Evolutionary conservation across 2,113 vertebrate genomes (phyloP), one percentile per base, ranked within the genome.

Genomic region (Turdus rufiventris): DNA sequence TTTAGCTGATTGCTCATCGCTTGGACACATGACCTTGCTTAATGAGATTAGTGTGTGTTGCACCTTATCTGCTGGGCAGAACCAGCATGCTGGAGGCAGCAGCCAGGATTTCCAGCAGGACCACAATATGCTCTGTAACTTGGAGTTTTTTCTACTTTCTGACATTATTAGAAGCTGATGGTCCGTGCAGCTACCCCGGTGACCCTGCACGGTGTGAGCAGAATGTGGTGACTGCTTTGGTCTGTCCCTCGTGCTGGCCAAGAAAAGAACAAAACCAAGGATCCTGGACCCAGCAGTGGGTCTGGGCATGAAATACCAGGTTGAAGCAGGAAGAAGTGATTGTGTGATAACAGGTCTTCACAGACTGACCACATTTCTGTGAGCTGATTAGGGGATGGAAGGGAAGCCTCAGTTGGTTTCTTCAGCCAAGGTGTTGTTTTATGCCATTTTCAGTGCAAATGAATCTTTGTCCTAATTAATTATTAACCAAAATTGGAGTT

Each of bases 1-100:
- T 96, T 96, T 96, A 96, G 93, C 89, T 29, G 89, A 83, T 96
- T 86, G 96, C 94, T 95, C 94, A 88, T 93, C 4, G 2, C 75
- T 90, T 94, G 89, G 74, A 38, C 81, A 91, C 78, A 85, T 94
- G 93, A 95, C 85, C 84, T 91, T 82, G n/a, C 89, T 83, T 96
- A 88, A 89, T 4, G 18, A 80, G 94, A 94, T 91, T 58, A 91
- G 71, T 10, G 56, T 50, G 71, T 66, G 42, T 84, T 68, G 78
- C 48, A 53, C 62, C 78, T 89, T 43, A 91, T 80, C 89, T 92
- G 8, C 79, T 56, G 68, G 60, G 57, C 70, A 67, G 87, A 84
- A 51, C 54, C 50, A 33, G 56, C 11, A 4, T 54, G 66, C 66
- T 76, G 62, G 42, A 75, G 63, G 45, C 66, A 48, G n/a, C 18